Conservation (phyloP, 2,113 vertebrate genomes). For the Alouatta palliata region DNA sequence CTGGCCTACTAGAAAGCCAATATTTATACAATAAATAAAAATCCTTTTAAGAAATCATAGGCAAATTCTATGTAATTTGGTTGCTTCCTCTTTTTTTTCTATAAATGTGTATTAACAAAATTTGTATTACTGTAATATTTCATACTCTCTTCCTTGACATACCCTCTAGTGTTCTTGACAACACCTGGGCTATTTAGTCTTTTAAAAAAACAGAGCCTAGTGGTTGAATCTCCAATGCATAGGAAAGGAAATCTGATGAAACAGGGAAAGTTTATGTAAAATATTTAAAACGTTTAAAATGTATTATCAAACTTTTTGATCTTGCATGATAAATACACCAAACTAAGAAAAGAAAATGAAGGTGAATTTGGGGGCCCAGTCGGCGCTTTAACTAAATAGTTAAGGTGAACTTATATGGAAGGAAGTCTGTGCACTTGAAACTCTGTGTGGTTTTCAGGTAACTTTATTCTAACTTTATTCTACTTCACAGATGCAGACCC, state of each 20-base stretch:
- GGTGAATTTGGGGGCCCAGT: neutral
- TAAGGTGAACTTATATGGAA: neutral
- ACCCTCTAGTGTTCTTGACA: neutral
- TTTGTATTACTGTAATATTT: neutral
- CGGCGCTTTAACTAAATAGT: neutral
- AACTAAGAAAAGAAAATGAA: neutral
- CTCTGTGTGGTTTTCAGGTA: neutral
- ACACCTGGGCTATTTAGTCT: neutral
- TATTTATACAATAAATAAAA: neutral
- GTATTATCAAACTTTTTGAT: neutral
- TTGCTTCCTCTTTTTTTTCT: neutral
- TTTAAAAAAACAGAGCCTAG: neutral
- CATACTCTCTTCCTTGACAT: neutral
- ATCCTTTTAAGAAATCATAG: neutral
- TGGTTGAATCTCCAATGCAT: neutral
- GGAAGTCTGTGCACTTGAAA: neutral
- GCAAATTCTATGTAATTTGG: neutral
- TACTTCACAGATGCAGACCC: neutral
- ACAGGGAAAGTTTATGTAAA: neutral
- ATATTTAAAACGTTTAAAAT: neutral
- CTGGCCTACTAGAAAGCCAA: neutral
- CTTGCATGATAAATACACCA: neutral
- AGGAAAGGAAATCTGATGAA: neutral
- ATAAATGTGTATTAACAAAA: neutral
- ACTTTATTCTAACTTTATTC: conserved; percentile 5